Base-by-base conservation (phyloP, 2,888 invertebrate species). In the Enoplolaimus lenunculus region DNA sequence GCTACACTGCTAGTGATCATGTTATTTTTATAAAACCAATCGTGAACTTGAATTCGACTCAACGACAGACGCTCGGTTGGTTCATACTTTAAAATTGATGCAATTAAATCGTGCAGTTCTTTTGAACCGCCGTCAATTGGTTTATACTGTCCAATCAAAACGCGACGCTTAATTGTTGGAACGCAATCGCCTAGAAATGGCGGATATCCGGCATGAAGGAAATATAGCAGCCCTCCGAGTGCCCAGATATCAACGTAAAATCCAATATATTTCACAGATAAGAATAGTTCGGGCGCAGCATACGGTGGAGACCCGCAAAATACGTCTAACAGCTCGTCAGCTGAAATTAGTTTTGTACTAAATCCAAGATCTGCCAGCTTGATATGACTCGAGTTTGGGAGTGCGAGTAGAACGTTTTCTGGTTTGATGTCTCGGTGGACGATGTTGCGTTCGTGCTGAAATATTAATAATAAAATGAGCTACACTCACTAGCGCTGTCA, bases 231-330 rank as follows among this genome's bases (percentile, higher is more conserved):
- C 30, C 88, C 86, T 26, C 73, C 89, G 70, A 89, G 81, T 0
- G 89, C 89, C 89, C 89, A 89, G 7, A 88, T 84, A 80, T 90
- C 89, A 0, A 87, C 87, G 60, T 83, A 82, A 31, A 81, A 78
- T 31, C 86, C 88, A 62, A 85, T 82, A 66, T 70, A 72, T 29
- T 34, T n/a, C 3, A 34, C 29, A 26, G 87, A 87, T 70, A 85
- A 84, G 80, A 89, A 89, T 69, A 89, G 81, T 81, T 90, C 89
- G 0, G 89, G 89, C 0, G 89, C 89, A 1, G 89, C 89, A 78
- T 89, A 89, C 0, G 89, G 89, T 2, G 89, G 89, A 0, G 87
- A 88, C 1, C 89, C 89, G 80, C 89, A 90, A 80, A 89, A 89
- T 62, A 89, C 89, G 75, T 86, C 86, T 67, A 89, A 82, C 72